Percentiles rank a stretch among this genome's conserved stretches.
These are phyloP conservation scores for Trichomycterus rosablanca DNA, from an alignment of 2,113 vertebrate genomes.

Conservation along the genomic window DNA sequence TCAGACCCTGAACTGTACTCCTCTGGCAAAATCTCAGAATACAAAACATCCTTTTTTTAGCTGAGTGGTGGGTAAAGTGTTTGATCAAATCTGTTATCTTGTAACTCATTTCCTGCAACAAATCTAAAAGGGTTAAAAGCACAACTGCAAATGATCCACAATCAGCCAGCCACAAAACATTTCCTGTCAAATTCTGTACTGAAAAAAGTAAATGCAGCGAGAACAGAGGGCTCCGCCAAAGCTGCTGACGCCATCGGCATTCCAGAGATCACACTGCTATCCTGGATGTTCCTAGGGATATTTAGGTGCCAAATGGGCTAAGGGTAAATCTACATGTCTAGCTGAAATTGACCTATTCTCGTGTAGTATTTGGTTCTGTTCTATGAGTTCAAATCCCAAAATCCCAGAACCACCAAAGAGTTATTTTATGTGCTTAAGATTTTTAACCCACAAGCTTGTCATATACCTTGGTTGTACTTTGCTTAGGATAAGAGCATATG, in stretches of 20 bases:
- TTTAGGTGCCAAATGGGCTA: conserved; percentile 1
- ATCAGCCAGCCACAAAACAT: conserved; percentile 68
- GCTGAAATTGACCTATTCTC: too few species aligned
- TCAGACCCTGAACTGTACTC: too few species aligned
- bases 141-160: conserved; percentile 60
- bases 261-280: conserved; percentile 43
- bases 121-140: conserved; percentile 64
- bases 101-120: conserved; percentile 68
- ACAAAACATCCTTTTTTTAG: too few species aligned
- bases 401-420: too few species aligned
- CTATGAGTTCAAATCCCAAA: too few species aligned
- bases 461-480: too few species aligned
- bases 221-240: conserved; percentile 40
- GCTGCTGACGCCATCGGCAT: conserved; percentile 54
- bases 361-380: too few species aligned
- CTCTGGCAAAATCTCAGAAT: too few species aligned
- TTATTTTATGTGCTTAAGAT: too few species aligned
- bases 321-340: not conserved
- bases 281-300: conserved; percentile 3
- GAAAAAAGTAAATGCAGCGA: conserved; percentile 53
- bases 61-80: too few species aligned
- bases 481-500: too few species aligned
- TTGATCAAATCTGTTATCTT: conserved; percentile 55
- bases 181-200: conserved; percentile 58
- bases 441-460: too few species aligned